Percentiles rank a stretch among this genome's conserved stretches.
Conservation (phyloP, 2,797 vertebrate genomes). For the Tangara arthus region DNA sequence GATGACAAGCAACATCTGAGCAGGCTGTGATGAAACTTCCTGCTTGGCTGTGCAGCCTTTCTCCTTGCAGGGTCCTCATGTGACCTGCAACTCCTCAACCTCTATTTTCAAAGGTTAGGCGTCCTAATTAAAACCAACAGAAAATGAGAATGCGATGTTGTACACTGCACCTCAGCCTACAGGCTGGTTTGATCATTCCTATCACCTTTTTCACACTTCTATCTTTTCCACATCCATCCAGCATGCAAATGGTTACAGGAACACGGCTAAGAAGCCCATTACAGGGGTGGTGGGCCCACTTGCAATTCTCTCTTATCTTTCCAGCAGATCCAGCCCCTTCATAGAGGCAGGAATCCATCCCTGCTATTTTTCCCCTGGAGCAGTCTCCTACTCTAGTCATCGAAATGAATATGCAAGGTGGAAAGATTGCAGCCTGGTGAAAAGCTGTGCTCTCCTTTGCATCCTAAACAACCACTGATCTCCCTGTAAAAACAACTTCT, state of each 20-base stretch:
- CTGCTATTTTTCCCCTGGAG: not conserved
- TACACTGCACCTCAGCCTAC: not conserved
- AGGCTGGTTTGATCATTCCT: not conserved
- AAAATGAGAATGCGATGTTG: not conserved
- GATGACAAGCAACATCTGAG: slow-evolving; percentile 19
- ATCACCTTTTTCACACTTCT: not conserved
- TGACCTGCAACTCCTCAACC: not conserved
- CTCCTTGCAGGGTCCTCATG: not conserved
- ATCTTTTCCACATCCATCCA: not conserved
- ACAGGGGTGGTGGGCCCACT: not conserved
- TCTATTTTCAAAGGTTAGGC: not conserved
- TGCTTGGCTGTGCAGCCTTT: not conserved
- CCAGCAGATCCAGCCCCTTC: not conserved
- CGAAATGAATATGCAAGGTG: slow-evolving; percentile 30
- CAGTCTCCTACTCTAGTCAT: not conserved
- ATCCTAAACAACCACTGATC: not conserved
- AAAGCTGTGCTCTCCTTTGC: not conserved
- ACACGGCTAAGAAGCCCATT: not conserved
- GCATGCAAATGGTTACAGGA: not conserved
- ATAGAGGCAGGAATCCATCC: not conserved
- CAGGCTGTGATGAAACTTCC: not conserved
- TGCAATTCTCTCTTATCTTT: not conserved
- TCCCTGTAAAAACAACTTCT: not conserved
- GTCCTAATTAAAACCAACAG: not conserved
- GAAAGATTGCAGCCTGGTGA: not conserved